Conservation (phyloP, 2,888 invertebrate genomes). For the Dicycla oo region DNA sequence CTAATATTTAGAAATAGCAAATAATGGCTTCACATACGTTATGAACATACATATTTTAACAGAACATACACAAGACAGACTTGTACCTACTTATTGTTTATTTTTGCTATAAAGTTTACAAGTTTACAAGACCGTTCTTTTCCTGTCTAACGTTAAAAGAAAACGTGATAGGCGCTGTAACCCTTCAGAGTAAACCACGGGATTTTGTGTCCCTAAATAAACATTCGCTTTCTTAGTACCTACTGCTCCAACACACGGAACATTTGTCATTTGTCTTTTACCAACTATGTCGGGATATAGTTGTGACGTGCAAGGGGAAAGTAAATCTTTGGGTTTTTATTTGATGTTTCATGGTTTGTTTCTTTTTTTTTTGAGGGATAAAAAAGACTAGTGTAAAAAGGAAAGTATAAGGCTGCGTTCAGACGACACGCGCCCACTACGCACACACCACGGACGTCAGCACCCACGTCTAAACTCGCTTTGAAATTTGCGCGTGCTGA, state of each 20-base stretch:
- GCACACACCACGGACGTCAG: too few species aligned
- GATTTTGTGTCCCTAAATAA: slow-evolving; percentile 62
- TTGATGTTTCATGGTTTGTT: neutral
- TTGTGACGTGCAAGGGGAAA: slow-evolving; percentile 41
- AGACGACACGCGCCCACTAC: too few species aligned
- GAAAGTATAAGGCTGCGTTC: too few species aligned
- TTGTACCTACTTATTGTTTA: neutral
- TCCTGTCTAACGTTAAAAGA: slow-evolving; percentile 35
- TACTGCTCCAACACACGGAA: slow-evolving; percentile 41
- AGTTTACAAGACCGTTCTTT: slow-evolving; percentile 38
- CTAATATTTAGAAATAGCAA: neutral
- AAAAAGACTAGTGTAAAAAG: neutral
- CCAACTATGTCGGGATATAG: slow-evolving; percentile 45
- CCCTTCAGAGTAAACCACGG: slow-evolving; percentile 57
- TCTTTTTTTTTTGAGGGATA: too few species aligned
- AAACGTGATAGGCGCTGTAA: slow-evolving; percentile 42
- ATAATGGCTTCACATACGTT: neutral
- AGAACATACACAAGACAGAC: neutral
- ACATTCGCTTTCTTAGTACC: slow-evolving; percentile 46
- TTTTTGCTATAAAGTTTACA: slow-evolving; percentile 24
- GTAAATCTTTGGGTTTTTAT: slow-evolving; percentile 38
- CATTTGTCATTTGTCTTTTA: slow-evolving; percentile 62
- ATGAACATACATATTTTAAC: neutral
- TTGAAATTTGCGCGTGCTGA: too few species aligned
- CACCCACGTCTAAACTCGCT: too few species aligned